Percentiles rank a stretch among this genome's conserved stretches.
Evolutionary conservation across 2,113 vertebrate species (phyloP).

Genomic region (Cinclus cinclus): DNA sequence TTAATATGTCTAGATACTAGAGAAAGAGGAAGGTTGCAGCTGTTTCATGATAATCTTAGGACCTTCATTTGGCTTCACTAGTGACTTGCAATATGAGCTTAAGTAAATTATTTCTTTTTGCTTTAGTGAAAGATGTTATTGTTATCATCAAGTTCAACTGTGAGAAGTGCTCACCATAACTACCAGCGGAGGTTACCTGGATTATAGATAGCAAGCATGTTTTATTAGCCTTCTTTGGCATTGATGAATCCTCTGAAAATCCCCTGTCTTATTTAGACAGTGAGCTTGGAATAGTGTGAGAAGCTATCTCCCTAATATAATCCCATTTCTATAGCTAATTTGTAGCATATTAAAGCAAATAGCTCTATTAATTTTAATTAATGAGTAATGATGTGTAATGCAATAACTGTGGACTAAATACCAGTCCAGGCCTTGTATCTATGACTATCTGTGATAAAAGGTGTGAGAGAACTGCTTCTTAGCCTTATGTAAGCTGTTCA

Average conservation of each 20-base stretch:
- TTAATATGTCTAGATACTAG: not conserved
- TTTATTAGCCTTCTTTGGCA: not conserved
- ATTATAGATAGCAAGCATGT: not conserved
- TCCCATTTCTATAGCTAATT: constrained; percentile 14
- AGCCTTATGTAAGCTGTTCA: not conserved
- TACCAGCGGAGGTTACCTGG: not conserved
- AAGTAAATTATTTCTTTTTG: not conserved
- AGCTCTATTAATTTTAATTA: constrained; percentile 33
- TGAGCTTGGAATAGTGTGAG: not conserved
- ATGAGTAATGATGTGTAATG: not conserved
- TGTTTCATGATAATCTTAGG: not conserved
- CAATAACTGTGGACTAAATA: not conserved
- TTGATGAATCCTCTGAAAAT: not conserved
- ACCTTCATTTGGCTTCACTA: not conserved
- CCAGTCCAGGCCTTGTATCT: not conserved
- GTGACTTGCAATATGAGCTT: not conserved
- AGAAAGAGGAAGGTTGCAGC: not conserved
- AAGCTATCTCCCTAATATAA: not conserved
- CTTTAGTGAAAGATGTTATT: not conserved
- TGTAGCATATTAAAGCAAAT: constrained; percentile 21
- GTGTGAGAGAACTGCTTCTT: not conserved
- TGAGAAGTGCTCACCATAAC: not conserved
- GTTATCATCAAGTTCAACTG: not conserved
- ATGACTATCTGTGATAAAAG: not conserved
- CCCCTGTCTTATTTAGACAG: not conserved